These are phyloP conservation scores for Agrotis exclamationis DNA, from an alignment of 2,888 invertebrate species.

Conservation along the genomic window DNA sequence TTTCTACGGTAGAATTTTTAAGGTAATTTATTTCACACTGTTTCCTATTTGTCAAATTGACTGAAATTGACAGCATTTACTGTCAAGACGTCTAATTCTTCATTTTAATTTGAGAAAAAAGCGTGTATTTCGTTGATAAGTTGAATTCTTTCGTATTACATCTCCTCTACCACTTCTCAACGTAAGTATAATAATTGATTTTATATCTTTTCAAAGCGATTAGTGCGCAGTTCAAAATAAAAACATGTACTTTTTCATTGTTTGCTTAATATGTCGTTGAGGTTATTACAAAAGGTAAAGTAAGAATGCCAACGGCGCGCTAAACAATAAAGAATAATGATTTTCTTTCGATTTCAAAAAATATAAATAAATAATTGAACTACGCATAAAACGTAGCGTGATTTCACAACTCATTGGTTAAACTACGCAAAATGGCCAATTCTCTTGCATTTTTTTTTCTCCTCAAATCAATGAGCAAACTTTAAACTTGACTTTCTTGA, in stretches of 20 bases:
- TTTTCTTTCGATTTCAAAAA: not conserved
- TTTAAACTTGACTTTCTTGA: no score
- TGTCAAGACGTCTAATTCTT: slow-evolving; percentile 41
- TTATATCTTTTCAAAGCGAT: not conserved
- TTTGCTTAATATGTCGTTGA: slow-evolving; percentile 14
- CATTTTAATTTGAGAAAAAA: slow-evolving; percentile 30
- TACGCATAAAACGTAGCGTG: not conserved
- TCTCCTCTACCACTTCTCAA: slow-evolving; percentile 32
- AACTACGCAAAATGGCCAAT: not conserved
- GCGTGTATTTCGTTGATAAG: slow-evolving; percentile 37
- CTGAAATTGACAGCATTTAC: not conserved
- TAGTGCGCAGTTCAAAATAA: not conserved
- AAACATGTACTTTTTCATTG: not conserved
- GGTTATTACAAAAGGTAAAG: slow-evolving; percentile 39
- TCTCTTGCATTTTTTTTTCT: not conserved
- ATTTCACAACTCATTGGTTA: no score
- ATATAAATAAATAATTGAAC: not conserved
- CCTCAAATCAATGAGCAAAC: not conserved
- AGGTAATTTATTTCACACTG: no score
- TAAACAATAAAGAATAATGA: not conserved
- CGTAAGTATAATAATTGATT: slow-evolving; percentile 33
- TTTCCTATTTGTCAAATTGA: no score
- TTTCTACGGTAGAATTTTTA: no score
- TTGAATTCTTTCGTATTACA: slow-evolving; percentile 24
- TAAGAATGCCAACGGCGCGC: slow-evolving; percentile 1